A percentile compares a stretch with the other conserved stretches of the same genome.
Evolutionary conservation across 2,113 vertebrate species (phyloP).

Genomic region (Panthera uncia): DNA sequence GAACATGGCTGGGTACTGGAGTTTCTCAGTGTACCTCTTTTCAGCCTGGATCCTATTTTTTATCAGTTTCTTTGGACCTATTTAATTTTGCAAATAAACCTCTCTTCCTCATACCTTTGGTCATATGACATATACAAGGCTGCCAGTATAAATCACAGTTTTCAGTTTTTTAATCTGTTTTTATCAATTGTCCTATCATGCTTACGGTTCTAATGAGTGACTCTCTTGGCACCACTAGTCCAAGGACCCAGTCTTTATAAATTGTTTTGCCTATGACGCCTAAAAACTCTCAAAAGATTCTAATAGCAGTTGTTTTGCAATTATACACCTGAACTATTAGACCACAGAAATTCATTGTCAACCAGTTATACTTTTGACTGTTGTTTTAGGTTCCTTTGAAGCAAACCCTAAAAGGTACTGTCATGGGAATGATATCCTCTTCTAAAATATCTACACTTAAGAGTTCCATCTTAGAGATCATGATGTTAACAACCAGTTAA

Average conservation of each 20-base stretch:
- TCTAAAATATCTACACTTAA: background rate
- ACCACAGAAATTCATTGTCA: constrained; percentile 5
- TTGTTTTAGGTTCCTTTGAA: constrained; percentile 6
- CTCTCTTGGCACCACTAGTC: constrained; percentile 6
- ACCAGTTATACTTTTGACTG: background rate
- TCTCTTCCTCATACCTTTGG: background rate
- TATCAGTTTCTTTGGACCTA: constrained; percentile 9
- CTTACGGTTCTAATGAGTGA: constrained; percentile 26
- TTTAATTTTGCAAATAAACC: constrained; percentile 33
- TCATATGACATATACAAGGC: background rate
- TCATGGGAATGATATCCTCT: background rate
- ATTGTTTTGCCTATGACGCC: background rate
- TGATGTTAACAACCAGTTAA: constrained; percentile 25
- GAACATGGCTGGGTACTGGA: background rate
- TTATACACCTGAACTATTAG: background rate
- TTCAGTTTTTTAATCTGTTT: constrained; percentile 28
- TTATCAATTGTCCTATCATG: background rate
- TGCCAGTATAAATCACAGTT: constrained; percentile 20
- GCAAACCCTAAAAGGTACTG: constrained; percentile 37
- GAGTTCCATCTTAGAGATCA: constrained; percentile 46
- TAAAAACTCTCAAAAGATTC: constrained; percentile 21
- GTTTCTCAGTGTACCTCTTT: background rate
- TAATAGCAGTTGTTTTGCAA: background rate
- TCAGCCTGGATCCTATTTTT: background rate
- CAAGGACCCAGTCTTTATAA: constrained; percentile 6